phyloP scores from a whole-genome alignment of 2,113 vertebrate species.

The Clarias magur region DNA sequence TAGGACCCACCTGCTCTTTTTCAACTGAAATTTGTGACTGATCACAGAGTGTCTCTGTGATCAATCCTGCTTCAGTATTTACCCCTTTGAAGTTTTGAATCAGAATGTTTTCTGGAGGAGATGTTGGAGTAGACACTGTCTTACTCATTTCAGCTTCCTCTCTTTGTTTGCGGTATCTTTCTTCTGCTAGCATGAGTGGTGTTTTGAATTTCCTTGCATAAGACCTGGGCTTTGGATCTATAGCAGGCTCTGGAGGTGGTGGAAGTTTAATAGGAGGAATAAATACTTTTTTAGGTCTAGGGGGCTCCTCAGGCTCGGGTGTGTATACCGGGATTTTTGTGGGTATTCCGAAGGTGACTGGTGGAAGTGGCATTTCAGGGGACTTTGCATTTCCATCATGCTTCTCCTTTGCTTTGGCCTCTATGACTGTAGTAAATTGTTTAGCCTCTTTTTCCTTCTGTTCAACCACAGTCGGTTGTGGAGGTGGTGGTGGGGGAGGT shows the following conservation, averaged over 20 bases:
- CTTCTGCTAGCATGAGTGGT: slow-evolving; percentile 91
- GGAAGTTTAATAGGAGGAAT: slow-evolving; percentile 76
- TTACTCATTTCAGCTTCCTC: slow-evolving; percentile 74
- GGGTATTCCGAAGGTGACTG: slow-evolving; percentile 49
- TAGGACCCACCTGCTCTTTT: slow-evolving; percentile 41
- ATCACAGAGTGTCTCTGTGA: slow-evolving; percentile 22
- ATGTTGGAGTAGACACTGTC: slow-evolving; percentile 60
- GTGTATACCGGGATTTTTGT: slow-evolving; percentile 51
- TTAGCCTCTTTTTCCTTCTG: slow-evolving; percentile 25
- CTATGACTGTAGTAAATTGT: slow-evolving; percentile 50
- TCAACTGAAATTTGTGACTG: slow-evolving; percentile 48
- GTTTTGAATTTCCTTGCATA: slow-evolving; percentile 88
- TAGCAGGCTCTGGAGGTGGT: slow-evolving; percentile 65
- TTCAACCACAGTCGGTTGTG: slow-evolving; percentile 38
- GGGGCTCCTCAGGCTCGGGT: slow-evolving; percentile 52
- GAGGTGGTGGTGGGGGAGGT: slow-evolving; percentile 52
- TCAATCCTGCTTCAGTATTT: slow-evolving; percentile 21
- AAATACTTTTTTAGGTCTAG: slow-evolving; percentile 64
- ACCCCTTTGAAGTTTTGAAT: slow-evolving; percentile 2
- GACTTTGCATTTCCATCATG: slow-evolving; percentile 49
- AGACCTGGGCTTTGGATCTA: slow-evolving; percentile 66
- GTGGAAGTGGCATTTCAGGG: slow-evolving; percentile 40
- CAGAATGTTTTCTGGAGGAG: slow-evolving; percentile 51
- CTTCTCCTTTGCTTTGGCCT: slow-evolving; percentile 57
- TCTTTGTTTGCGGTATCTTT: slow-evolving; percentile 80